Base-by-base conservation (phyloP, 2,888 invertebrate species). In the Gnatocerus cornutus region DNA sequence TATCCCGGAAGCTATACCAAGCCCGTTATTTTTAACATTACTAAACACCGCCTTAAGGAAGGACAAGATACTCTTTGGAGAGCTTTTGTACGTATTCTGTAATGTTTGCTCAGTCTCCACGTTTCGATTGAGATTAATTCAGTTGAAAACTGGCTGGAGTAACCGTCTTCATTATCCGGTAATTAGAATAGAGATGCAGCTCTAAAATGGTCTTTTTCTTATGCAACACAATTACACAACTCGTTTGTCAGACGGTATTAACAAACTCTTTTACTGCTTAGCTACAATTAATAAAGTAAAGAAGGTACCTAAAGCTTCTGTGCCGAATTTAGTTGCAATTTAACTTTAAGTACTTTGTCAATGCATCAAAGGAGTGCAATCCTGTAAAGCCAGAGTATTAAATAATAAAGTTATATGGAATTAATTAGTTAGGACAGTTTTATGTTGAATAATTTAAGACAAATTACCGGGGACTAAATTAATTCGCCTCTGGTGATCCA, bases 401-500 rank as follows among this genome's bases (percentile, higher is more conserved):
- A 61, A 46, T 59, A 70, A 56, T 69, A 55, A 62, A 70, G 55
- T 56, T 65, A 68, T 58, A 58, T 16, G 43, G 62, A 68, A 58
- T 69, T 69, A 64, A 69, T 69, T 69, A 69, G 52, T 58, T 52
- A 14, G 37, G 64, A 69, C 69, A 69, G 43, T 69, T 69, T 64
- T 69, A 69, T 69, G 64, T 69, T 63, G 45, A 65, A 65, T 69
- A 61, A 62, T 62, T 66, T 55, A 66, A 66, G 66, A 70, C 53
- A 66, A 66, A 70, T 66, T 66, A 62, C 59, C 46, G 48, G 46
- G 61, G 48, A 39, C 53, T 50, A 66, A 70, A 70, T 70, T 66
- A 70, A 70, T 62, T 50, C 14, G 70, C 66, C 70, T 70, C 70
- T 45, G 53, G 70, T 70, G 70, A 62, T 66, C 66, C 61, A 70